Percentiles rank a stretch among this genome's conserved stretches.
Evolutionary conservation across 2,888 invertebrate genomes (phyloP).

Genomic region (Unio pictorum): DNA sequence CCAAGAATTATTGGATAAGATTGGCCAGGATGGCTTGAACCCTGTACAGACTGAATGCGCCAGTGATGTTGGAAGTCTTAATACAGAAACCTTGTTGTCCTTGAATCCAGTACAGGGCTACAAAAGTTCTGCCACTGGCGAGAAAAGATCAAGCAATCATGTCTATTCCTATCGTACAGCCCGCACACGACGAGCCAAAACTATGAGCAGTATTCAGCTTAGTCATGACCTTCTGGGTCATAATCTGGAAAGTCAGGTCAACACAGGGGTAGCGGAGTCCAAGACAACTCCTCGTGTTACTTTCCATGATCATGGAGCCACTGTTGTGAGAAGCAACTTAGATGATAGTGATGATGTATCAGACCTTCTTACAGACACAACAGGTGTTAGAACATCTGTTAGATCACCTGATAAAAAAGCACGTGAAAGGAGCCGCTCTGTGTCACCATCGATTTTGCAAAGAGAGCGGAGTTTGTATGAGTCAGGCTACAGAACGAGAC

Average conservation of each 20-base stretch:
- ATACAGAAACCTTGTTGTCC: conserved; percentile 46
- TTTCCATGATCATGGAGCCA: conserved; percentile 18
- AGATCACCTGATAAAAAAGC: conserved; percentile 24
- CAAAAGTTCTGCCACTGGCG: conserved; percentile 6
- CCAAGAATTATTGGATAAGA: conserved; percentile 36
- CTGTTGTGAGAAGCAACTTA: neutral
- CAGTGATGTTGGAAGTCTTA: conserved; percentile 48
- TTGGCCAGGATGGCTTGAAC: conserved; percentile 32
- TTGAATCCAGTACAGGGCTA: conserved; percentile 38
- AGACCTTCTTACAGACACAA: conserved; percentile 26
- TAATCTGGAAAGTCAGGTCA: conserved; percentile 4
- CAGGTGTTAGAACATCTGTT: conserved; percentile 18
- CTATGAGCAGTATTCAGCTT: conserved; percentile 35
- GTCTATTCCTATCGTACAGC: conserved; percentile 49
- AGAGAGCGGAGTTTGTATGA: conserved; percentile 39
- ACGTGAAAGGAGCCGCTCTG: conserved; percentile 45
- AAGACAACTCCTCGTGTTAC: conserved; percentile 16
- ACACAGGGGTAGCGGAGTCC: conserved; percentile 10
- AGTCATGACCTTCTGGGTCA: conserved; percentile 31
- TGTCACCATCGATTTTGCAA: conserved; percentile 43
- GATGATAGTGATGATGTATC: conserved; percentile 30
- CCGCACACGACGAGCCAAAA: conserved; percentile 32
- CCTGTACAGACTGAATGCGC: conserved; percentile 27
- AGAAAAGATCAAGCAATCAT: conserved; percentile 27
- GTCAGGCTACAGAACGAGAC: conserved; percentile 30